These are phyloP conservation scores for Brachyrhaphis roseni DNA, from an alignment of 2,797 vertebrate species.

Conservation along the genomic window DNA sequence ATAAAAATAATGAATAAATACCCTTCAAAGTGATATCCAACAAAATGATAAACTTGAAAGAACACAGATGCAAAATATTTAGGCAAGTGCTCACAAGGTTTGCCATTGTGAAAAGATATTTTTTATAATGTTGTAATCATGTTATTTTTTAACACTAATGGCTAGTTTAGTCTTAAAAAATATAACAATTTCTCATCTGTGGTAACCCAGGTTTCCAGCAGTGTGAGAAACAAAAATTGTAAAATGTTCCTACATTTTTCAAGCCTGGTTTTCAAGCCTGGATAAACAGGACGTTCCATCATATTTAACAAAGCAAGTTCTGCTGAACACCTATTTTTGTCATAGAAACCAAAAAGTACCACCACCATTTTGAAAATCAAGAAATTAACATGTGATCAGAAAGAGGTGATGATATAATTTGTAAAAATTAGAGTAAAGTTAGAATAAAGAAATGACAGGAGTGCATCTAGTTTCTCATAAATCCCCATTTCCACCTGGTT, in stretches of 20 bases:
- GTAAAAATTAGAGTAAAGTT: not conserved
- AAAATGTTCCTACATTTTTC: not conserved
- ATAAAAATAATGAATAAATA: not conserved
- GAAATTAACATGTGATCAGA: not conserved
- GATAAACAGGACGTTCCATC: not conserved
- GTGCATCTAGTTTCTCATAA: constrained; percentile 17
- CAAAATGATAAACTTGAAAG: not conserved
- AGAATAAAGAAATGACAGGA: constrained; percentile 8
- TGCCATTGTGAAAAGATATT: not conserved
- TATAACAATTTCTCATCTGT: not conserved
- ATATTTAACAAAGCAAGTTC: not conserved
- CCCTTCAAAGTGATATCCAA: not conserved
- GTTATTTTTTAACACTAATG: not conserved
- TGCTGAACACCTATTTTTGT: not conserved
- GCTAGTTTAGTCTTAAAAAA: not conserved
- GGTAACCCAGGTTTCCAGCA: not conserved
- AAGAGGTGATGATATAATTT: not conserved
- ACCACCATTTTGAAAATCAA: not conserved
- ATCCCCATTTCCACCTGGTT: constrained; percentile 43
- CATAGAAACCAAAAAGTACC: not conserved
- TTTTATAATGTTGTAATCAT: not conserved
- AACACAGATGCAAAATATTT: not conserved
- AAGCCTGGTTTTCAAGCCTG: not conserved
- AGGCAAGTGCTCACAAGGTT: not conserved
- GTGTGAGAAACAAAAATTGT: not conserved